Evolutionary conservation across 2,888 invertebrate genomes (phyloP), one percentile per base, ranked within the genome.

Genomic region (Coelopa pilipes): DNA sequence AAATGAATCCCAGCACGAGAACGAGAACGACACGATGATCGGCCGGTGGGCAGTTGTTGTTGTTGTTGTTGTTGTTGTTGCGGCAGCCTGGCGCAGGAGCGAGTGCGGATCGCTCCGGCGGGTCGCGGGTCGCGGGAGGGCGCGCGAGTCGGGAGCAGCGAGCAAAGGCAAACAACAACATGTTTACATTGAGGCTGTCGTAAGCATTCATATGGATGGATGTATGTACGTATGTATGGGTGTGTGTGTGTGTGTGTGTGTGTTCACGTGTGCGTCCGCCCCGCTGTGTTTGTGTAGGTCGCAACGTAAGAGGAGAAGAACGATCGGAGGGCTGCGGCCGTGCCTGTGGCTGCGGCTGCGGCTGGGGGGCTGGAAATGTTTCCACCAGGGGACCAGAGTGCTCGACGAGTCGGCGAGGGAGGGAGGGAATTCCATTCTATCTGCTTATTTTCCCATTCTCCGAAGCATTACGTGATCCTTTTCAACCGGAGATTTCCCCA

Each of bases 1-100:
- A n/a, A 49, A 70, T 34, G 59, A 68, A 50, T 53, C 24, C 34
- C 67, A 68, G n/a, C 50, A 70, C 47, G 59, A 70, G n/a, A 70
- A n/a, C n/a, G 59, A 59, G 15, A 34, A 34, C 34, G 34, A 34
- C 34, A 34, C 34, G 34, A 34, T 34, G 4, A 34, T 34, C 34
- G 34, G 34, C 34, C 34, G 34, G 34, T 7, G 34, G 34, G 34
- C 34, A 34, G 34, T 34, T 34, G 34, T n/a, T n/a, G n/a, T n/a
- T n/a, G n/a, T n/a, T n/a, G n/a, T n/a, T n/a, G n/a, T n/a, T n/a
- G n/a, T n/a, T n/a, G n/a, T n/a, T n/a, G n/a, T 34, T 34, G 34
- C 34, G 34, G 4, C 34, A 34, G 34, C 34, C 34, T 34, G 34
- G 34, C 34, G 34, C 2, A 34, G 34, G 34, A 34, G 34, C 34